Evolutionary conservation across 2,888 invertebrate species (phyloP).

Genomic region (Sialis fuliginosa): DNA sequence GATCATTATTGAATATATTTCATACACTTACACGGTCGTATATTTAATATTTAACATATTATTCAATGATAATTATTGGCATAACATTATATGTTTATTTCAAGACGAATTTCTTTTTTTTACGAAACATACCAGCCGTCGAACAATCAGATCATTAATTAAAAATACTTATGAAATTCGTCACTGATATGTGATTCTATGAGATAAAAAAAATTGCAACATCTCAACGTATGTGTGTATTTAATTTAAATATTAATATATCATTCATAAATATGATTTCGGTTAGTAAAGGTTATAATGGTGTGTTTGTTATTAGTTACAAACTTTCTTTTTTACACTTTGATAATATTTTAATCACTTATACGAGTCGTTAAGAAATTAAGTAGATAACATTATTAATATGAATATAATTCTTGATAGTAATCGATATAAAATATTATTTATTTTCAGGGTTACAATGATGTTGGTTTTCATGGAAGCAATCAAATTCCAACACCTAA

Average conservation of each 20-base stretch:
- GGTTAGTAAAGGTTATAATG: neutral
- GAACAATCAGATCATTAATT: no score
- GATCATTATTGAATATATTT: no score
- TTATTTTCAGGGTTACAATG: constrained; percentile 68
- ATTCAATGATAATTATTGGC: no score
- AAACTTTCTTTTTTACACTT: neutral
- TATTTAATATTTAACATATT: no score
- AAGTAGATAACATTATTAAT: no score
- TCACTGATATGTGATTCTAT: neutral
- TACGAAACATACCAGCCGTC: neutral
- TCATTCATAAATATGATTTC: no score
- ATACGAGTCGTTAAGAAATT: neutral
- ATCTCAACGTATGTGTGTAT: neutral
- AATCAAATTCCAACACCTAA: constrained; percentile 80
- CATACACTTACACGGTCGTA: no score
- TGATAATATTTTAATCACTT: neutral
- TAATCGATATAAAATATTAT: neutral
- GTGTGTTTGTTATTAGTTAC: neutral
- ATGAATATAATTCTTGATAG: no score
- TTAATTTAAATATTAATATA: neutral
- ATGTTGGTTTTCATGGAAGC: constrained; percentile 78
- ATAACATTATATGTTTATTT: no score
- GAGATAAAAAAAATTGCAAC: neutral
- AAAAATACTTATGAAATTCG: no score
- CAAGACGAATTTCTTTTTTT: constrained; percentile 1